Evolutionary conservation across 1,140 invertebrate species (phyloP).

Genomic region (Pseudomyrmex flavicornis): DNA sequence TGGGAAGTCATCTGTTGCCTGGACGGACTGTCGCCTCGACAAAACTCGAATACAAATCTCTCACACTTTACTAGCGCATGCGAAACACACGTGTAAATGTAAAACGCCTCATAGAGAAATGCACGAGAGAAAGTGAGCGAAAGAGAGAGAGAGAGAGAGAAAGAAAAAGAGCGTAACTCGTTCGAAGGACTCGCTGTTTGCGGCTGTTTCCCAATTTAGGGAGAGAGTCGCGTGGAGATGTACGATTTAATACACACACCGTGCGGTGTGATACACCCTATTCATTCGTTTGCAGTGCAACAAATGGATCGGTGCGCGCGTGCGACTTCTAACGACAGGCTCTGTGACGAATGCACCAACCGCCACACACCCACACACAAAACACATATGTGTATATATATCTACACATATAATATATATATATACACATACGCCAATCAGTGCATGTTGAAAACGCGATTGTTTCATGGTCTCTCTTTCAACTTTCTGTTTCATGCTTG

Average conservation of each 20-base stretch:
- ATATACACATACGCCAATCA: conserved; percentile 22
- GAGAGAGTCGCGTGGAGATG: conserved; percentile 9
- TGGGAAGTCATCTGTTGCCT: no score
- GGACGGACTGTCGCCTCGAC: no score
- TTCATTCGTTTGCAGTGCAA: conserved; percentile 48
- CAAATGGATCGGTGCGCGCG: conserved; percentile 44
- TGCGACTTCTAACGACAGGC: conserved; percentile 50
- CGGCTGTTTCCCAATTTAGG: background rate
- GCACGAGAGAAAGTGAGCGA: no score
- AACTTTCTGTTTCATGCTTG: conserved; percentile 86
- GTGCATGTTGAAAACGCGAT: conserved; percentile 76
- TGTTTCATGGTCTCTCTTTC: conserved; percentile 83
- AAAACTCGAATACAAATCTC: no score
- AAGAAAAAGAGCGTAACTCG: conserved; percentile 23
- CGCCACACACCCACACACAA: background rate
- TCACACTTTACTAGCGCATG: no score
- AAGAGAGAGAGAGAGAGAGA: no score
- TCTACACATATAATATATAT: background rate
- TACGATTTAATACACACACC: conserved; percentile 7
- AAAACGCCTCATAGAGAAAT: no score
- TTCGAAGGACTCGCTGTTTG: conserved; percentile 51
- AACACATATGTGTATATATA: conserved; percentile 18
- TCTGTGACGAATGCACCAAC: conserved; percentile 43
- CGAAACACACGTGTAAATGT: no score
- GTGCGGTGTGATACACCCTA: conserved; percentile 1